Evolutionary conservation across 2,797 vertebrate species (phyloP), one percentile per base, ranked within the genome.

Genomic region (Craterocephalus amniculus): DNA sequence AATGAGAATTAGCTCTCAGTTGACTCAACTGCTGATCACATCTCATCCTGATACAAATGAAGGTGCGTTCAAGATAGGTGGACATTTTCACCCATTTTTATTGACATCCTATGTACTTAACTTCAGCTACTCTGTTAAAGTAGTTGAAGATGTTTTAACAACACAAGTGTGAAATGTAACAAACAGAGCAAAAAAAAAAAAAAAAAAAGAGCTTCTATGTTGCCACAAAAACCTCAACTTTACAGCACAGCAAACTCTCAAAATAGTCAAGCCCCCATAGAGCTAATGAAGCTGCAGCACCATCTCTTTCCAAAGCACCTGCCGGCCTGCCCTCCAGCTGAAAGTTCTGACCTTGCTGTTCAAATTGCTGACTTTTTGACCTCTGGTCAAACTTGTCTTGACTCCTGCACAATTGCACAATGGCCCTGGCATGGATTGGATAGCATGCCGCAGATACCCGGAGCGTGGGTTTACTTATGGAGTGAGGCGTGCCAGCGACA

Each of bases 381-480:
- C 88, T 74, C 35, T 11, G 54, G 77, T 13, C 71, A 66, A 58
- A 74, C 74, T 85, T 14, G 69, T 80, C 83, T 83, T 89, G 81
- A 88, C 87, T 86, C 81, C 69, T 14, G 83, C 87, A 52, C 88
- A 91, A 90, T 88, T 89, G 90, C 79, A 80, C 72, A 54, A 59
- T 78, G 66, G 64, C 79, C 80, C 70, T 4, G 12, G 62, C 80
- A 59, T 9, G 43, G 70, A 72, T 58, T 20, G n/a, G 62, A 77
- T 72, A 9, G 58, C 87, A 75, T 91, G 86, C 89, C 85, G 1
- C 57, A 27, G 77, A 93, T 92, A 84, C 76, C 83, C 70, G 81
- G 70, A 89, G 88, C 69, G 72, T 83, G 86, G 87, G 83, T 90
- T 91, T 88, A 79, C 91, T 89, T 83, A 83, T 27, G 85, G 83